Evolutionary conservation across 1,140 invertebrate species (phyloP).

Genomic region (Dreissena rostriformis): DNA sequence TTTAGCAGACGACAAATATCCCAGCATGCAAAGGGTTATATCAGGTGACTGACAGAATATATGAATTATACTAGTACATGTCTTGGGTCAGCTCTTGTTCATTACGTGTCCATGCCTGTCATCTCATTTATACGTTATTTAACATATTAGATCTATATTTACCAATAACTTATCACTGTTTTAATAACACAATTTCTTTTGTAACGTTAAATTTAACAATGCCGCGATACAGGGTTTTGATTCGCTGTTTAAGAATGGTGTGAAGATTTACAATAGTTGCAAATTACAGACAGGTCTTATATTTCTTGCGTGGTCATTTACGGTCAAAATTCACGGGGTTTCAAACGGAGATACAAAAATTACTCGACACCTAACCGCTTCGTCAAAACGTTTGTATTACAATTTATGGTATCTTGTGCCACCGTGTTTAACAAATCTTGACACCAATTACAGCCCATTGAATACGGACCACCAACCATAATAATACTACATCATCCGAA

Average conservation of each 20-base stretch:
- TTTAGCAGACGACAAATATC: too few species aligned
- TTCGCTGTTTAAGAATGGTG: not conserved
- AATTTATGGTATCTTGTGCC: conserved; percentile 35
- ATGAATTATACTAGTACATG: too few species aligned
- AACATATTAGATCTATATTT: too few species aligned
- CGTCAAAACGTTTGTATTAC: conserved; percentile 35
- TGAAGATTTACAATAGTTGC: not conserved
- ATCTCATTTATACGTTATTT: too few species aligned
- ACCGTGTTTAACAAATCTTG: conserved; percentile 31
- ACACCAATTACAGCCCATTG: conserved; percentile 24
- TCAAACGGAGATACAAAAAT: conserved; percentile 1
- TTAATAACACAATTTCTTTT: too few species aligned
- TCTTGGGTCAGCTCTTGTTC: too few species aligned
- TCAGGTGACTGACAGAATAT: too few species aligned
- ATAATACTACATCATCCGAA: conserved; percentile 44
- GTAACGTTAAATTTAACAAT: too few species aligned
- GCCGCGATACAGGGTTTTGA: too few species aligned
- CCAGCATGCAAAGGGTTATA: too few species aligned
- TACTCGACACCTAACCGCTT: conserved; percentile 36
- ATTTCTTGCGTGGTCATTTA: not conserved
- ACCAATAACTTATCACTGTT: too few species aligned
- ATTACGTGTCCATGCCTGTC: too few species aligned
- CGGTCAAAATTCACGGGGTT: not conserved
- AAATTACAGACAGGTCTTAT: not conserved
- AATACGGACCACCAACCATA: conserved; percentile 42